phyloP scores from a whole-genome alignment of 2,888 invertebrate genomes.

The Resseliella maxima region DNA sequence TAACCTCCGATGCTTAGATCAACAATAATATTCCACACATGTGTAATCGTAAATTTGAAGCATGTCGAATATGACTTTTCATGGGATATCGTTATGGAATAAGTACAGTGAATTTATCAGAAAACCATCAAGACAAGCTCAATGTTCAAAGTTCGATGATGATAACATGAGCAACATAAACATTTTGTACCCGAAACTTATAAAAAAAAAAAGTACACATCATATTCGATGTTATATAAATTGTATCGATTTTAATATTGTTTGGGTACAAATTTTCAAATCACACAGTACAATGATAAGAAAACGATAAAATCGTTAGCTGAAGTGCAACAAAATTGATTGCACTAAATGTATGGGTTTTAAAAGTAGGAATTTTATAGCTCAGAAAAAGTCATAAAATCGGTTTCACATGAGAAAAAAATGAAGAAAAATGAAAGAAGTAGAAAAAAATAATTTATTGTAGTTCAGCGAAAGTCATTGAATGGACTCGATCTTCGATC shows the following conservation, averaged over 20 bases:
- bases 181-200: not conserved
- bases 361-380: not conserved
- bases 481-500: not conserved
- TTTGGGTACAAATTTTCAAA: not conserved
- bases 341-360: not conserved
- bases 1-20: constrained; percentile 54
- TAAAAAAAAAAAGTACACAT: not conserved
- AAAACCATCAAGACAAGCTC: constrained; percentile 8
- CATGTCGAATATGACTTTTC: not conserved
- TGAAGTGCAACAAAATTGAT: not conserved
- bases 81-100: not conserved
- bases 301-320: not conserved
- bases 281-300: not conserved
- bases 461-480: constrained; percentile 1
- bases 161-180: not conserved
- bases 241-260: not conserved
- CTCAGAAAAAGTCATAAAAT: not conserved
- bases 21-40: constrained; percentile 17
- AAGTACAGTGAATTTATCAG: constrained; percentile 43
- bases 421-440: not conserved
- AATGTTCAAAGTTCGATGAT: constrained; percentile 54
- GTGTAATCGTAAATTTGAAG: not conserved
- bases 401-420: not conserved
- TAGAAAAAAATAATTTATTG: too few relatives aligned
- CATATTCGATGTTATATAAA: not conserved